These are phyloP conservation scores for Dryococelus australis DNA, from an alignment of 2,888 invertebrate species.

Conservation along the genomic window DNA sequence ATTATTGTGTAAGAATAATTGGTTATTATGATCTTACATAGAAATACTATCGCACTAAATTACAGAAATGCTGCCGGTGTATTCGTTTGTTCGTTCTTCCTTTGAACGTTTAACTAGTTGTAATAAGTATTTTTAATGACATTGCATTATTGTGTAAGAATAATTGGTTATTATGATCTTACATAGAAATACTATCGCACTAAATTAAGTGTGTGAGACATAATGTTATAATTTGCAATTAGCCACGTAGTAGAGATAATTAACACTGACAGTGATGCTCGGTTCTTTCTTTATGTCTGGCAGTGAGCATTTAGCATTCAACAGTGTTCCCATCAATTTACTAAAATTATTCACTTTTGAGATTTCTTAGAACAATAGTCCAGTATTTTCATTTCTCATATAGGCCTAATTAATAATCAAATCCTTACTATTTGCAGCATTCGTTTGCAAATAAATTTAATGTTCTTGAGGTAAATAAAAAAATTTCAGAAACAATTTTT, in stretches of 20 bases:
- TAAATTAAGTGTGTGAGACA: neutral
- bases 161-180: constrained; percentile 25
- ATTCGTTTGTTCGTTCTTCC: constrained; percentile 6
- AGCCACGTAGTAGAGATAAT: neutral
- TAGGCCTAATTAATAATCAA: constrained; percentile 8
- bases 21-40: constrained; percentile 21
- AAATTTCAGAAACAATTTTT: neutral
- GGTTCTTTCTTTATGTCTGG: neutral
- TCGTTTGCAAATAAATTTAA: neutral
- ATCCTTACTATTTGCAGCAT: neutral
- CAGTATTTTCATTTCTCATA: neutral
- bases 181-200: neutral
- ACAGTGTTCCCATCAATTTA: neutral
- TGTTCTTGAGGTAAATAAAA: neutral
- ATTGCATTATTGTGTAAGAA: constrained; percentile 17
- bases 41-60: constrained; percentile 17
- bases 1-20: constrained; percentile 26
- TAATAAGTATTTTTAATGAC: neutral
- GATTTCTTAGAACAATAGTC: neutral
- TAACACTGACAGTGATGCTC: neutral
- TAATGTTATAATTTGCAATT: neutral
- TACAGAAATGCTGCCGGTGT: constrained; percentile 23
- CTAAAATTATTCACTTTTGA: neutral
- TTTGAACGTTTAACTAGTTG: constrained; percentile 11
- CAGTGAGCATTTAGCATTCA: constrained; percentile 1